These are phyloP conservation scores for Rhysida immarginata DNA, from an alignment of 1,140 invertebrate species.

Conservation along the genomic window DNA sequence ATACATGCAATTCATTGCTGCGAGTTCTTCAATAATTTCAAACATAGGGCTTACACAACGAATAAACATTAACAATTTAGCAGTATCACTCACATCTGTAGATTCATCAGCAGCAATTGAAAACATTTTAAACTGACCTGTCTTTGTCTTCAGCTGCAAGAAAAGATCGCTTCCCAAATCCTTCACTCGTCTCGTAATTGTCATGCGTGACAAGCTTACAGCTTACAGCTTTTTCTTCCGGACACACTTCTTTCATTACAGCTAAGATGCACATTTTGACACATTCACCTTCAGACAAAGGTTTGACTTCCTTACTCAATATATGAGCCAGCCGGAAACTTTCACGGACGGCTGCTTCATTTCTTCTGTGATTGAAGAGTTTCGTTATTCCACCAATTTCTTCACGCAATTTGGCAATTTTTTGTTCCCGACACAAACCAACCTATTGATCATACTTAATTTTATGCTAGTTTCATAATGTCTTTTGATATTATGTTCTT, in stretches of 20 bases:
- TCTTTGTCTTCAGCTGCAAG: conserved; percentile 15
- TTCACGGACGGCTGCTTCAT: conserved; percentile 11
- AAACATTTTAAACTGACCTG: conserved; percentile 21
- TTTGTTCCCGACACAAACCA: background rate
- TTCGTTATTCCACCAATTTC: background rate
- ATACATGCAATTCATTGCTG: conserved; percentile 19
- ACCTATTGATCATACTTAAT: background rate
- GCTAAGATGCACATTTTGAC: conserved; percentile 16
- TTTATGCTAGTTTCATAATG: conserved; percentile 15
- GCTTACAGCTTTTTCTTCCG: conserved; percentile 15
- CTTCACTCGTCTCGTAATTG: conserved; percentile 21
- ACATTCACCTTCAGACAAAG: conserved; percentile 19
- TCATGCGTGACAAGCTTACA: conserved; percentile 20
- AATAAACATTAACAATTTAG: conserved; percentile 22
- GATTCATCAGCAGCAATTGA: conserved; percentile 24
- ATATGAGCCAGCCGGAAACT: conserved; percentile 11
- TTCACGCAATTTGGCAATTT: background rate
- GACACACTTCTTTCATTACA: conserved; percentile 17
- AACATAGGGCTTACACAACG: conserved; percentile 21
- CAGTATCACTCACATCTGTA: conserved; percentile 22
- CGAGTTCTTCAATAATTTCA: conserved; percentile 23
- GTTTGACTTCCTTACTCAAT: conserved; percentile 14
- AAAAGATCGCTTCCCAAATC: conserved; percentile 19
- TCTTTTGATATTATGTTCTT: conserved; percentile 24
- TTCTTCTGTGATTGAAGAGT: background rate